These are phyloP conservation scores for Leptinotarsa texana DNA, from an alignment of 1,140 invertebrate species.

Conservation along the genomic window DNA sequence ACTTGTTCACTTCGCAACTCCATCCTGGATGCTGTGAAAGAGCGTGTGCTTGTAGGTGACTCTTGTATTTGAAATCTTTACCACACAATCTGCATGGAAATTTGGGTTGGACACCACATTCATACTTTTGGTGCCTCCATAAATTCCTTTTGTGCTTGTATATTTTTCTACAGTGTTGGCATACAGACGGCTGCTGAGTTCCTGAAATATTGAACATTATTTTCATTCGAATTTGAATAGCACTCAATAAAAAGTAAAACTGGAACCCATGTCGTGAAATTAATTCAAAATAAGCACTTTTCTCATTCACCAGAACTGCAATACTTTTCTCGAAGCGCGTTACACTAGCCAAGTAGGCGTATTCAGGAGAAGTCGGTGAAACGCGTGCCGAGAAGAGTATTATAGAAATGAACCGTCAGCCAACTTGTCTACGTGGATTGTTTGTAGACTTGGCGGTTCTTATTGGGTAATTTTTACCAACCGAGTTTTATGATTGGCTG, in stretches of 20 bases:
- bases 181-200: not conserved
- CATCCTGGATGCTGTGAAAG: not conserved
- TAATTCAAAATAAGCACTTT: too few relatives aligned
- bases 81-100: constrained; percentile 53
- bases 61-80: constrained; percentile 36
- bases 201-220: not conserved
- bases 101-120: constrained; percentile 60
- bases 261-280: not conserved
- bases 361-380: too few relatives aligned
- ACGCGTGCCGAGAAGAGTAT: not conserved
- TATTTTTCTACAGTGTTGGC: constrained; percentile 32
- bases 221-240: not conserved
- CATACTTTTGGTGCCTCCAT: constrained; percentile 57
- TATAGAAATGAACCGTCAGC: not conserved
- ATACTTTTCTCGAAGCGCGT: too few relatives aligned
- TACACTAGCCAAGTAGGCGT: too few relatives aligned
- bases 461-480: too few relatives aligned
- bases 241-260: not conserved
- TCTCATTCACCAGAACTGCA: too few relatives aligned
- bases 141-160: constrained; percentile 39
- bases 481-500: too few relatives aligned
- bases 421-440: too few relatives aligned
- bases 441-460: too few relatives aligned
- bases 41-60: constrained; percentile 34
- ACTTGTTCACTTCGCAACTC: too few relatives aligned